Base-by-base conservation (phyloP, 2,888 invertebrate genomes). In the Hofmannophila pseudospretella region DNA sequence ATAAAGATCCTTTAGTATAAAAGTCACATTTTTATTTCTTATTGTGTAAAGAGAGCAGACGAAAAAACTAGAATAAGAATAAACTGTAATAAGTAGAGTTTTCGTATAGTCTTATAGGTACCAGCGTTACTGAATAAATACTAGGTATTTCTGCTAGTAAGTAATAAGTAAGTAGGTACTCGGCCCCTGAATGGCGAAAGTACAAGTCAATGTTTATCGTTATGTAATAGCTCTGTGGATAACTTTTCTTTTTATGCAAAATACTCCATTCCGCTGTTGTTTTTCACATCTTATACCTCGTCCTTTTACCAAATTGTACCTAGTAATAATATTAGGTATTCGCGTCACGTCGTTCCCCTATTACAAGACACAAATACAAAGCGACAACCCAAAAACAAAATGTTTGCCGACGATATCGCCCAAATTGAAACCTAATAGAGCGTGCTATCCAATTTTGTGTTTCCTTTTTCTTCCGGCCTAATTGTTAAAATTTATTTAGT, bases 361-460 rank as follows among this genome's bases (percentile, higher is more conserved):
- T 74, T 78, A 79, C 74, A 75, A 72, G 67, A 65, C 66, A 69
- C 70, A 74, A 80, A 77, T 70, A 77, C 66, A 71, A 70, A 77
- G 68, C 67, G 74, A 72, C 68, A 67, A 64, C 64, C 65, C 62
- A 61, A 70, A 72, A 75, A 72, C 67, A 69, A 73, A 76, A 61
- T 57, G 57, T 57, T 64, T 61, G 61, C 54, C 54, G 66, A 60
- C 50, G 55, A 54, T 54, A 54, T 57, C 55, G 51, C 45, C 45
- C 56, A 61, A 67, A 72, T 68, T 67, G 68, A 69, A 71, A 67
- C 57, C 51, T 54, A 64, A 63, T 63, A 55, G 58, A 58, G 55
- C 54, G 49, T 52, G 46, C 48, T 42, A 45, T 54, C 41, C 51
- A 47, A 58, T 56, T 41, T 20, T 14, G 26, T 28, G 13, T 19